A percentile compares a stretch with the other conserved stretches of the same genome.
phyloP scores from a whole-genome alignment of 2,888 invertebrate genomes.

The Scaptomyza reducta region DNA sequence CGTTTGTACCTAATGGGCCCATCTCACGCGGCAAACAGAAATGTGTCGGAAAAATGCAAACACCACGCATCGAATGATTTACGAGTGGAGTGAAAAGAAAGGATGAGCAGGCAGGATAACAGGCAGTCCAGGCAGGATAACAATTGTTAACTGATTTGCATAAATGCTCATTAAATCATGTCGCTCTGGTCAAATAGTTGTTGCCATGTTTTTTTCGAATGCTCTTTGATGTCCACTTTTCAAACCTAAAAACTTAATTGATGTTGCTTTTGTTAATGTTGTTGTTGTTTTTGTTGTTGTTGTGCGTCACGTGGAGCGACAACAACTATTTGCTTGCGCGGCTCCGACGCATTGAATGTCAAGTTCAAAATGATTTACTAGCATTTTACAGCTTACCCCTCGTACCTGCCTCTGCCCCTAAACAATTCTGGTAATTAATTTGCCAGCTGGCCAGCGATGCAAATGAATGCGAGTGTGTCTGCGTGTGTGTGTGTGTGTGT shows the following conservation, averaged over 20 bases:
- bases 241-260: slow-evolving; percentile 30
- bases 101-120: slow-evolving; percentile 2
- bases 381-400: slow-evolving; percentile 40
- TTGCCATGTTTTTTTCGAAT: slow-evolving; percentile 40
- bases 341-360: slow-evolving; percentile 64
- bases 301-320: slow-evolving; percentile 57
- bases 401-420: not conserved
- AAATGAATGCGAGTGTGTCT: not conserved
- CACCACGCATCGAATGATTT: slow-evolving; percentile 59
- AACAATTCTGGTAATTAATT: slow-evolving; percentile 62
- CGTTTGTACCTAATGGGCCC: slow-evolving; percentile 9
- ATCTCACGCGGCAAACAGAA: slow-evolving; percentile 45
- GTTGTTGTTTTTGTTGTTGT: slow-evolving; percentile 26
- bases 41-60: slow-evolving; percentile 45
- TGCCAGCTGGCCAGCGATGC: slow-evolving; percentile 47
- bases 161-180: slow-evolving; percentile 76
- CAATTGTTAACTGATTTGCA: slow-evolving; percentile 57
- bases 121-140: slow-evolving; percentile 43
- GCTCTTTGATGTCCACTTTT: slow-evolving; percentile 53
- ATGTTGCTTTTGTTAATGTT: slow-evolving; percentile 31
- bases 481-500: not conserved
- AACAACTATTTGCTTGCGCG: slow-evolving; percentile 47
- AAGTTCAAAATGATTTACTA: slow-evolving; percentile 75
- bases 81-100: slow-evolving; percentile 45
- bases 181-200: slow-evolving; percentile 42